Evolutionary conservation across 1,140 invertebrate genomes (phyloP).

Genomic region (Onthophagus taurus): DNA sequence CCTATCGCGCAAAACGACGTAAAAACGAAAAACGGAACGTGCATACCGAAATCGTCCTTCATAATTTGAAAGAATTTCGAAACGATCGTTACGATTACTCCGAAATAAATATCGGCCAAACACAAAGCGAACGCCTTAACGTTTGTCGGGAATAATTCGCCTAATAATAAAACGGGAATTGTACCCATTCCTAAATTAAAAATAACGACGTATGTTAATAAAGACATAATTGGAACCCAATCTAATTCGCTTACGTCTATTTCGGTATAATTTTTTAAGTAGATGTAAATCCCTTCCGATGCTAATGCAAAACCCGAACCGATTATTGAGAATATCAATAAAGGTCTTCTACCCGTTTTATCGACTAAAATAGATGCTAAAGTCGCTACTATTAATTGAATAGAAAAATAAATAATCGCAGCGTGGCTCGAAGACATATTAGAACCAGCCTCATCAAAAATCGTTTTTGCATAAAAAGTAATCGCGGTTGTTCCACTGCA

Average conservation of each 20-base stretch:
- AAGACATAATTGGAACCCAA: slow-evolving; percentile 49
- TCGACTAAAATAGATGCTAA: slow-evolving; percentile 58
- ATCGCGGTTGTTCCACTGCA: slow-evolving; percentile 65
- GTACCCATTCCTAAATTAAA: slow-evolving; percentile 62
- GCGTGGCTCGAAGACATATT: slow-evolving; percentile 20
- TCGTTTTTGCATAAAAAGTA: slow-evolving; percentile 62
- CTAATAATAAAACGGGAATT: slow-evolving; percentile 60
- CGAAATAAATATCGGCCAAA: slow-evolving; percentile 57
- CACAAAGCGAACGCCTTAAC: slow-evolving; percentile 60
- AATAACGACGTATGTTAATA: slow-evolving; percentile 59
- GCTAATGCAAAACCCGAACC: slow-evolving; percentile 43
- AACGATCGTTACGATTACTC: slow-evolving; percentile 59
- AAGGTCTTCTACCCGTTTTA: slow-evolving; percentile 55
- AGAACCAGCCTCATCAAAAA: slow-evolving; percentile 51
- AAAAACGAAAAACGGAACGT: slow-evolving; percentile 67
- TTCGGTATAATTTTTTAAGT: slow-evolving; percentile 3
- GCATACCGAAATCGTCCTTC: slow-evolving; percentile 47
- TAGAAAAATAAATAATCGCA: slow-evolving; percentile 50
- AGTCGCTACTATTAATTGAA: slow-evolving; percentile 55
- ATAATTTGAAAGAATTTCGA: slow-evolving; percentile 60
- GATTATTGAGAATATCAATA: slow-evolving; percentile 51
- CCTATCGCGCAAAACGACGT: slow-evolving; percentile 51
- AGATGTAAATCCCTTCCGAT: slow-evolving; percentile 43
- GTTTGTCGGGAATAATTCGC: slow-evolving; percentile 64
- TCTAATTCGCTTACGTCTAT: slow-evolving; percentile 1